Evolutionary conservation across 1,140 invertebrate species (phyloP), one percentile per base, ranked within the genome.

Genomic region (Thalassaphorura encarpata): DNA sequence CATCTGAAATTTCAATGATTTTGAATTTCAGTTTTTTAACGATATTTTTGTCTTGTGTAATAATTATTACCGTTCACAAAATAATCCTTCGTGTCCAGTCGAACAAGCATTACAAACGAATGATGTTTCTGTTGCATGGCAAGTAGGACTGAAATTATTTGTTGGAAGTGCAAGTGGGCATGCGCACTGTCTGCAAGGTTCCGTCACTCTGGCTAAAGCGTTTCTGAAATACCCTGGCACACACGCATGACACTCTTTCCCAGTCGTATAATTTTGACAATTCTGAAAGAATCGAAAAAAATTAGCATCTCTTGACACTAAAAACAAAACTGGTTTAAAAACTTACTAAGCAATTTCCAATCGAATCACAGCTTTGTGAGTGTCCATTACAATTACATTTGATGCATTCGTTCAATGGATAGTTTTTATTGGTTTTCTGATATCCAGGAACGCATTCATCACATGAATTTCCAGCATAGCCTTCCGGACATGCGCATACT

Each of bases 101-200:
- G 87, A 84, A 73, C 96, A 99, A 57, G 87, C 81, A 0, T 85
- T 90, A 68, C 90, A 96, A 8, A 91, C 79, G 67, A 89, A 94
- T 58, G 82, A 78, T 19, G 77, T 76, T 24, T 76, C 73, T 69
- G 80, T 83, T 4, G 83, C 64, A 58, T 83, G 80, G 69, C 90
- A 95, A 68, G 79, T 84, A 0, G 89, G 88, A 66, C 88, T 92
- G 68, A 93, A 93, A 70, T 93, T 91, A 69, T 93, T 93, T 1
- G 78, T 54, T 0, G 79, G 69, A 45, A 80, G 72, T 26, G 75
- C 70, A 41, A 92, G 71, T 0, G 93, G 93, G 72, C 93, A 97
- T 2, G 84, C 85, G 69, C 92, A 97, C 28, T 77, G 81, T 67
- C 82, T 83, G 69, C 93, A 97, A 56, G 89, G 87, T 39, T 82